Evolutionary conservation across 2,797 vertebrate genomes (phyloP), one percentile per base, ranked within the genome.

Genomic region (Falco concolor): DNA sequence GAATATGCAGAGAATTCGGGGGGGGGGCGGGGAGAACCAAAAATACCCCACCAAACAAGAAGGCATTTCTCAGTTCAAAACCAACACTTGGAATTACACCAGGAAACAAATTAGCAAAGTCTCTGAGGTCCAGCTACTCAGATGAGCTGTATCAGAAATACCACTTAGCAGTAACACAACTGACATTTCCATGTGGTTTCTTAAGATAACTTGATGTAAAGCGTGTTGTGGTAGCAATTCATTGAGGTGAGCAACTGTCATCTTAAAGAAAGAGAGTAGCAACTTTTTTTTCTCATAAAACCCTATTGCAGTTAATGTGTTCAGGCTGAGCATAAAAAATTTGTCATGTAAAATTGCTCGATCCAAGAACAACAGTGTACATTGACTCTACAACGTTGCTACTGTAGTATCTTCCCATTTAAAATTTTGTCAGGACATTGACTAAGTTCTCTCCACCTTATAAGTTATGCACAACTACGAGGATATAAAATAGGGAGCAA

Each of bases 41-140:
- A 38, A 38, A 38, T 38, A 38, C 36, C 36, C 36, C 36, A 38
- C 36, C 36, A 38, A 38, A 38, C 28, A 92, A 63, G 36, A 68
- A 67, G 92, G 36, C n/a, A 21, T 90, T 90, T 90, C 75, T 91
- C 68, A 34, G 49, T 56, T 96, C 53, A 80, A 89, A 95, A 38
- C 24, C 56, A 77, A 38, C 52, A 25, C 89, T 85, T 96, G 90
- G 75, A 90, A 92, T 92, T 84, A 87, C 40, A 95, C 85, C 77
- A 86, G 77, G 63, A 95, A 93, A 82, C 77, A 76, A 95, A 93
- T 92, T 74, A 92, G 27, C n/a, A 28, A 32, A 2, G 52, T 80
- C 81, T 96, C 88, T 84, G 50, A 90, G 86, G 88, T 95, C 81
- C 95, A 73, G 59, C 80, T 93, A 12, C 77, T 96, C 2, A 8